A percentile compares a stretch with the other conserved stretches of the same genome.
Conservation (phyloP, 37 sponge, comb jelly and placozoan genomes). For the Eunapius fragilis region DNA sequence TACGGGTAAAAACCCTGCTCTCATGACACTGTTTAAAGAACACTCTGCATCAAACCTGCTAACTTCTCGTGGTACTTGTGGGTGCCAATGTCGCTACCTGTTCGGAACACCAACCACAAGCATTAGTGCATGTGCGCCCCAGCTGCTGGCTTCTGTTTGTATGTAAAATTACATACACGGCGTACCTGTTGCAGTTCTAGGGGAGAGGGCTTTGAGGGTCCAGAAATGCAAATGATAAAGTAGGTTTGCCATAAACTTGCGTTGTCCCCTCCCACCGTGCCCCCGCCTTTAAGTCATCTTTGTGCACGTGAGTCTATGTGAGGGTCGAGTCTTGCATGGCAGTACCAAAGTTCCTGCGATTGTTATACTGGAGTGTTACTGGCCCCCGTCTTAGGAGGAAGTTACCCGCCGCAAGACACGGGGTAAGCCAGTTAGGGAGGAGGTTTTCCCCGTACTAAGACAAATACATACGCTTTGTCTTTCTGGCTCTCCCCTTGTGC, state of each 20-base stretch:
- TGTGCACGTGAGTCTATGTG: neutral
- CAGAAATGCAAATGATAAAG: slow-evolving; percentile 72
- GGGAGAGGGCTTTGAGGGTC: slow-evolving; percentile 63
- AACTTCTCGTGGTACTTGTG: slow-evolving; percentile 56
- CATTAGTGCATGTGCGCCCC: too few relatives aligned
- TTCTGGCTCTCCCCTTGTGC: neutral
- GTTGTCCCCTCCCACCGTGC: too few relatives aligned
- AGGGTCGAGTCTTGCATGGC: neutral
- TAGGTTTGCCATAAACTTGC: slow-evolving; percentile 8
- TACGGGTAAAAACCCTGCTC: neutral
- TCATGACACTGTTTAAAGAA: neutral
- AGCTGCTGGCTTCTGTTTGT: neutral
- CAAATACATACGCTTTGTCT: neutral
- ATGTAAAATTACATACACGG: too few relatives aligned
- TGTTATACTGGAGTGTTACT: slow-evolving; percentile 35
- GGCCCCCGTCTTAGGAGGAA: slow-evolving; percentile 51
- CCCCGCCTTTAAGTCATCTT: neutral
- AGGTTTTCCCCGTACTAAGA: neutral
- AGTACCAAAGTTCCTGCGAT: neutral
- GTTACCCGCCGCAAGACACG: slow-evolving; percentile 10
- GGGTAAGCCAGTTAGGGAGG: slow-evolving; percentile 23
- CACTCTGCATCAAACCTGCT: neutral
- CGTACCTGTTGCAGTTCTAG: slow-evolving; percentile 36
- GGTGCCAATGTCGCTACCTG: slow-evolving; percentile 56
- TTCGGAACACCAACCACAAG: neutral